Conservation (phyloP, 2,888 invertebrate species). For the Graphium colonna region DNA sequence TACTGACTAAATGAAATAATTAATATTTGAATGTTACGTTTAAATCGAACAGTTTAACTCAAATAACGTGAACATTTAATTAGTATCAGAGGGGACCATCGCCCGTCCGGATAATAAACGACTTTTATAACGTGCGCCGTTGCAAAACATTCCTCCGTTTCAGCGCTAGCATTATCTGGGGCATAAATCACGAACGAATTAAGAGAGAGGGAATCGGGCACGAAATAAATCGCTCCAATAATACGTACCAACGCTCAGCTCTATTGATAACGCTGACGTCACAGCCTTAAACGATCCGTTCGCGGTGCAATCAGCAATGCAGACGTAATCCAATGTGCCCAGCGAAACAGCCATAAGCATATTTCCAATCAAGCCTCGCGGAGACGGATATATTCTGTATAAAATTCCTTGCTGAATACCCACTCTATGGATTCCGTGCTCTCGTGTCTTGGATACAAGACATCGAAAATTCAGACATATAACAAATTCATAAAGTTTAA, state of each 20-base stretch:
- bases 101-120: not conserved
- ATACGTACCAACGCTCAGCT: not conserved
- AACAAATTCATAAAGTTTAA: conserved; percentile 13
- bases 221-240: conserved; percentile 14
- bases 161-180: conserved; percentile 5
- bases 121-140: not conserved
- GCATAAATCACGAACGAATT: conserved; percentile 14
- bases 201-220: conserved; percentile 4
- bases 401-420: conserved; percentile 69
- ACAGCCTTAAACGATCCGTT: conserved; percentile 33
- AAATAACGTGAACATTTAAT: not conserved
- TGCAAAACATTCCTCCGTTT: not conserved
- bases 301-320: conserved; percentile 55
- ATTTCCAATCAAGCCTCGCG: conserved; percentile 72
- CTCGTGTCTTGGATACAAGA: conserved; percentile 1
- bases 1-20: too few relatives aligned
- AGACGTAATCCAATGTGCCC: conserved; percentile 56
- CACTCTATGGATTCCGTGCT: conserved; percentile 28
- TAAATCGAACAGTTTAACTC: not conserved
- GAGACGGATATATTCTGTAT: conserved; percentile 63
- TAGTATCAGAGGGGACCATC: not conserved
- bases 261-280: conserved; percentile 24
- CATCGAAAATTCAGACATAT: conserved; percentile 28
- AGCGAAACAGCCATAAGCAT: conserved; percentile 62
- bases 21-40: too few relatives aligned